Evolutionary conservation across 2,113 vertebrate genomes (phyloP).

Genomic region (Tetrax tetrax): DNA sequence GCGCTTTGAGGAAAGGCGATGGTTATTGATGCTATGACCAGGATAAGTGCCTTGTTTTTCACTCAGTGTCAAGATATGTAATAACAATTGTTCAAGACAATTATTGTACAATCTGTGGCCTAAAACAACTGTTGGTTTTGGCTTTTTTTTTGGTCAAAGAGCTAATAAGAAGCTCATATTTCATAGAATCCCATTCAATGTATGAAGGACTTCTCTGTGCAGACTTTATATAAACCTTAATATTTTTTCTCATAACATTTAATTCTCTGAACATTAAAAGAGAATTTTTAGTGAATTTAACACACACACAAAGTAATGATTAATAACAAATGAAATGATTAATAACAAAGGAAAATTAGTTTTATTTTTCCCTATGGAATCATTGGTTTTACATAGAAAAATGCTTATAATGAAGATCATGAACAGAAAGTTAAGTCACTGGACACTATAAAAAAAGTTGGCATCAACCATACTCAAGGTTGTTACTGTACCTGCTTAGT

Average conservation of each 20-base stretch:
- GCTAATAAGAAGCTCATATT: not conserved
- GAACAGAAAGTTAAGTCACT: not conserved
- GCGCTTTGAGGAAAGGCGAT: not conserved
- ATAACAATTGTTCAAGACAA: not conserved
- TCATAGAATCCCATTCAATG: not conserved
- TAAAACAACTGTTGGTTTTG: not conserved
- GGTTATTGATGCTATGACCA: not conserved
- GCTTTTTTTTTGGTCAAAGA: not conserved
- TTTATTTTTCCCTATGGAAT: not conserved
- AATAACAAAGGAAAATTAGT: not conserved
- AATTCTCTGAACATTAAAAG: not conserved
- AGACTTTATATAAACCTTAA: not conserved
- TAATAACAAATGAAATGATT: not conserved
- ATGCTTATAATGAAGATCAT: not conserved
- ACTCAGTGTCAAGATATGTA: not conserved
- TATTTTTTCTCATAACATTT: not conserved
- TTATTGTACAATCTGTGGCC: not conserved
- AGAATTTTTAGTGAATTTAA: not conserved
- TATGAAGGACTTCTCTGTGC: not conserved
- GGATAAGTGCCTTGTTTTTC: not conserved
- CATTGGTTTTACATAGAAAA: not conserved
- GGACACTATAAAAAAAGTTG: not conserved
- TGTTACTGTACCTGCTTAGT: fast-evolving
- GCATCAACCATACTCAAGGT: not conserved
- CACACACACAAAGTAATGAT: not conserved